phyloP scores from a whole-genome alignment of 2,888 invertebrate genomes.

The Pheosia gnoma region DNA sequence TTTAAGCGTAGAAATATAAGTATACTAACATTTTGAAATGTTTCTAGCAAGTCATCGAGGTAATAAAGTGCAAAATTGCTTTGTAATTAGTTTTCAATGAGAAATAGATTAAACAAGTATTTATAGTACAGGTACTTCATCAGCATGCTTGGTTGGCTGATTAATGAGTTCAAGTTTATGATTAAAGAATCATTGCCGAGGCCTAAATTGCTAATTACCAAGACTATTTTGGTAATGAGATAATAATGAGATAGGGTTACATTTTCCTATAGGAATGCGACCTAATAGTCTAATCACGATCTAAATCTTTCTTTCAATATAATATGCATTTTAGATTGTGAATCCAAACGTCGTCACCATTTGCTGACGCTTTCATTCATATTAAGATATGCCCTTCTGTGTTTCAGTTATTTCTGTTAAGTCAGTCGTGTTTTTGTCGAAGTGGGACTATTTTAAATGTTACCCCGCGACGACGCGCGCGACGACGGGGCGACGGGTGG shows the following conservation, averaged over 20 bases:
- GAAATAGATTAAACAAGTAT: conserved; percentile 35
- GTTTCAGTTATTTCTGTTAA: conserved; percentile 48
- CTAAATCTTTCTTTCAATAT: too few species aligned
- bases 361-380: conserved; percentile 1
- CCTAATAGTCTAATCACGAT: not conserved
- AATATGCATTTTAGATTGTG: too few species aligned
- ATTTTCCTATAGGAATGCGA: conserved; percentile 21
- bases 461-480: conserved; percentile 37
- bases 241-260: conserved; percentile 6
- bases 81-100: conserved; percentile 56
- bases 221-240: conserved; percentile 12
- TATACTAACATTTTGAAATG: conserved; percentile 23
- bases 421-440: conserved; percentile 52
- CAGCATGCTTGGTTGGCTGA: conserved; percentile 22
- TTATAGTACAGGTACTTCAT: conserved; percentile 12
- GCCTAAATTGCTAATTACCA: conserved; percentile 16
- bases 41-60: conserved; percentile 59
- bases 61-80: conserved; percentile 55
- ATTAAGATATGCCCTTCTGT: not conserved
- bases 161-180: conserved; percentile 34
- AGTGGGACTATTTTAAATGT: conserved; percentile 56
- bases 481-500: too few species aligned
- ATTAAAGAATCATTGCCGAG: conserved; percentile 18
- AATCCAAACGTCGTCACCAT: too few species aligned
- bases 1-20: conserved; percentile 13